Conservation (phyloP, 2,113 vertebrate genomes). For the Cynocephalus volans region DNA sequence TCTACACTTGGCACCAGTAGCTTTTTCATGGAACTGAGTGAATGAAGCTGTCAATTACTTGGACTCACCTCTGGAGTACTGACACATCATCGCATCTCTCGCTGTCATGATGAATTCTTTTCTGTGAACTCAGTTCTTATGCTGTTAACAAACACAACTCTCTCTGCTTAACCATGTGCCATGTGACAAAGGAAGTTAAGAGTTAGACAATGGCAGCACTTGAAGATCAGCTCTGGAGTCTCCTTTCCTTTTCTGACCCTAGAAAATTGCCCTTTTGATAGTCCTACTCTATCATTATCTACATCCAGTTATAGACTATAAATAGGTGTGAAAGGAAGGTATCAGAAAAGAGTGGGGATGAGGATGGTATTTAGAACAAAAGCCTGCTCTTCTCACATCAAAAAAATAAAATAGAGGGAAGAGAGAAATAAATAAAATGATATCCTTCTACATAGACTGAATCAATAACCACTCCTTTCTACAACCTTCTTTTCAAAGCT, state of each 20-base stretch:
- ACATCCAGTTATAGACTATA: not conserved
- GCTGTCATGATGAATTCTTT: not conserved
- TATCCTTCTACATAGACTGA: not conserved
- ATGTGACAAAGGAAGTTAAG: not conserved
- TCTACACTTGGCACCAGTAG: not conserved
- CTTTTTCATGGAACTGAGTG: not conserved
- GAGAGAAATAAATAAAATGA: not conserved
- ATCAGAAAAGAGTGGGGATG: not conserved
- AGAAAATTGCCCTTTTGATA: not conserved
- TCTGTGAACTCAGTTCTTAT: not conserved
- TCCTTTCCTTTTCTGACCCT: not conserved
- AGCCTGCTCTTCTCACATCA: not conserved
- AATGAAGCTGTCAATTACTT: too few relatives aligned
- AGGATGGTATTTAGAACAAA: not conserved
- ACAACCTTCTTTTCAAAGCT: not conserved
- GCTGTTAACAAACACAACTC: not conserved
- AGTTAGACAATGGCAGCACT: not conserved
- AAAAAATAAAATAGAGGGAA: not conserved
- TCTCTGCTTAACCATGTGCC: not conserved
- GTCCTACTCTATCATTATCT: not conserved
- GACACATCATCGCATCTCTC: too few relatives aligned
- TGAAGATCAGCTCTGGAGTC: not conserved
- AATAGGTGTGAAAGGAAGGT: not conserved
- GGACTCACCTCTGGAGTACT: not conserved
- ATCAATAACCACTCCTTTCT: not conserved